Percentiles rank a stretch among this genome's conserved stretches.
These are phyloP conservation scores for Turritopsis dohrnii DNA, from an alignment of 30 jellyfish, hydroid and myxozoan species.

Conservation along the genomic window DNA sequence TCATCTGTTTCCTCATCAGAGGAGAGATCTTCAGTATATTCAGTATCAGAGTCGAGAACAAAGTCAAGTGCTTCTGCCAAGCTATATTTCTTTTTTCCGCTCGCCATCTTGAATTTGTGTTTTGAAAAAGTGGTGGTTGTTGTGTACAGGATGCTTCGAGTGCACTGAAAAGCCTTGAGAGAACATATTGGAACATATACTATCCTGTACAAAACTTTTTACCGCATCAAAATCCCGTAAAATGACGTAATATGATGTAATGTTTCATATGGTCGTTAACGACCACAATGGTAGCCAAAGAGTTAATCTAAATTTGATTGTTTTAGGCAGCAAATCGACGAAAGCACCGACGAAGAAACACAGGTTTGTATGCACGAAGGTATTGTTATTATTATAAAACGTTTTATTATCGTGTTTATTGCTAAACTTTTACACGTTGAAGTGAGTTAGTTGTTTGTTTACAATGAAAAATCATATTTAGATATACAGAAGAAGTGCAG, in stretches of 20 bases:
- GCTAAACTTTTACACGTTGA: no score
- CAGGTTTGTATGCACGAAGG: no score
- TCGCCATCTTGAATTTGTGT: conserved; percentile 2
- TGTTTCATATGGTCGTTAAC: conserved; percentile 10
- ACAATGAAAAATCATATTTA: no score
- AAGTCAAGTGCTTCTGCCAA: neutral
- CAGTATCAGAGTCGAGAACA: conserved; percentile 1
- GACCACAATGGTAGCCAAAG: no score
- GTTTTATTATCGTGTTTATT: no score
- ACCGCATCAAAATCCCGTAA: neutral
- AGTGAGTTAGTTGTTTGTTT: no score
- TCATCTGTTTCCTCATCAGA: neutral
- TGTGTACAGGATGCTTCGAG: neutral
- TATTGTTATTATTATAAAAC: no score
- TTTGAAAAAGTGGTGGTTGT: neutral
- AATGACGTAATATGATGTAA: neutral
- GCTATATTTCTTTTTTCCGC: conserved; percentile 1
- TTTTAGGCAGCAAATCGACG: no score
- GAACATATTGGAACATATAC: neutral
- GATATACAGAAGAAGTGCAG: no score
- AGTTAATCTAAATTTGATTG: no score
- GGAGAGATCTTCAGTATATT: neutral
- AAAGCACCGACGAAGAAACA: no score
- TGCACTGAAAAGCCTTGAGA: neutral
- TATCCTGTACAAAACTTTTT: neutral